Evolutionary conservation across 2,888 invertebrate species (phyloP), one percentile per base, ranked within the genome.

Genomic region (Rapana venosa): DNA sequence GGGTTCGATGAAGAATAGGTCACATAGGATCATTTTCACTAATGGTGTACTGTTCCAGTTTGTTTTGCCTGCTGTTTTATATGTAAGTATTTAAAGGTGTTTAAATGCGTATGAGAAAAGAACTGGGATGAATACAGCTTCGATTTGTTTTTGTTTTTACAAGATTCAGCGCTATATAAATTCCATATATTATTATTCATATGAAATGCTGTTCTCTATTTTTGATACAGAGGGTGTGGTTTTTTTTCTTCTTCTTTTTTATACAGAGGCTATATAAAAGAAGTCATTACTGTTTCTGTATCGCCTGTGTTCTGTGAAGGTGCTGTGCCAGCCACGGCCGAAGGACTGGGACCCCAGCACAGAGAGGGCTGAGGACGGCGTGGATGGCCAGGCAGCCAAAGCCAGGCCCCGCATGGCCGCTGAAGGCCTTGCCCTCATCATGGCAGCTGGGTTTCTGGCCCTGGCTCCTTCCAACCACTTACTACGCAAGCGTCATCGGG

Each of bases 271-370:
- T 20, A 8, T 61, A 22, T 2, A 13, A 61, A 61, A 61, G 22
- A 61, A 61, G 61, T 20, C 35, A 4, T 47, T n/a, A n/a, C 22
- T 35, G 26, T 47, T 87, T 36, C 32, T 66, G 22, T 47, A 11
- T 17, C 26, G 89, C 88, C 89, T 86, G 84, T 88, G 77, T 79
- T 30, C 95, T 96, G 20, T 94, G 96, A 6, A 96, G 93, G 96
- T 97, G 26, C 95, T 96, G 26, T 96, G 96, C 91, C 96, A 96
- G 93, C 96, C 96, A 5, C 95, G 96, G 61, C 95, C 95, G 6
- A 90, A 91, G 47, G 92, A 92, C 90, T 94, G 94, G 94, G 90
- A 93, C 88, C 94, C 94, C 58, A 93, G 93, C 4, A 88, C 93
- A 89, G 87, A 61, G 87, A 87, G 35, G 84, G 83, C 47, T n/a